Conservation (phyloP, 2,113 vertebrate genomes). For the Trichechus manatus region DNA sequence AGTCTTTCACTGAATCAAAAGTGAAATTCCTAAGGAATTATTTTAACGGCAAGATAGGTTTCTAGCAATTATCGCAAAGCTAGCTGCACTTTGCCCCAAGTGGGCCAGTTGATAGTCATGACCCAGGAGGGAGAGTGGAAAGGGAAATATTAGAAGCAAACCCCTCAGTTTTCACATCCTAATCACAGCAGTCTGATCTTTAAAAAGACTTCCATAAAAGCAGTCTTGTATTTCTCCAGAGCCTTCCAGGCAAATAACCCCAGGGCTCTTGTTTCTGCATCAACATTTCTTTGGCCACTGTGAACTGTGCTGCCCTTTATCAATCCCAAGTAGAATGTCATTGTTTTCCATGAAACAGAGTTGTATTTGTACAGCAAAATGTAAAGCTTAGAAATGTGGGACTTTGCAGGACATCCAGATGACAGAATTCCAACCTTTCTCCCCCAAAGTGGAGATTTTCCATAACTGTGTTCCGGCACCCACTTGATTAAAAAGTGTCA, state of each 20-base stretch:
- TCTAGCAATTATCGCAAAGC: constrained; percentile 12
- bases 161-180: not conserved
- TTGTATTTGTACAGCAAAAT: constrained; percentile 17
- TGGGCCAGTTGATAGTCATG: constrained; percentile 25
- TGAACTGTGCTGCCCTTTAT: not conserved
- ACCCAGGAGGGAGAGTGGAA: constrained; percentile 24
- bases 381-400: not conserved
- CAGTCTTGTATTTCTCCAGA: constrained; percentile 59
- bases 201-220: constrained; percentile 33
- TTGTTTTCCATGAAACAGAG: constrained; percentile 2
- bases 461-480: not conserved
- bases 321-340: not conserved
- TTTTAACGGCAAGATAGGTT: constrained; percentile 17
- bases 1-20: not conserved
- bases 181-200: constrained; percentile 48
- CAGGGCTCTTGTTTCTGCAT: constrained; percentile 38
- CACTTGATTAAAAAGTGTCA: not conserved
- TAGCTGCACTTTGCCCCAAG: not conserved
- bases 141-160: constrained; percentile 58
- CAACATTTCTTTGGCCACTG: constrained; percentile 24
- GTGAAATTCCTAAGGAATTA: constrained; percentile 48
- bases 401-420: not conserved
- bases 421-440: not conserved
- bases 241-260: constrained; percentile 34
- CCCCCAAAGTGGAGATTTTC: not conserved